These are phyloP conservation scores for Leptobrachium leishanense DNA, from an alignment of 2,113 vertebrate species.

Conservation along the genomic window DNA sequence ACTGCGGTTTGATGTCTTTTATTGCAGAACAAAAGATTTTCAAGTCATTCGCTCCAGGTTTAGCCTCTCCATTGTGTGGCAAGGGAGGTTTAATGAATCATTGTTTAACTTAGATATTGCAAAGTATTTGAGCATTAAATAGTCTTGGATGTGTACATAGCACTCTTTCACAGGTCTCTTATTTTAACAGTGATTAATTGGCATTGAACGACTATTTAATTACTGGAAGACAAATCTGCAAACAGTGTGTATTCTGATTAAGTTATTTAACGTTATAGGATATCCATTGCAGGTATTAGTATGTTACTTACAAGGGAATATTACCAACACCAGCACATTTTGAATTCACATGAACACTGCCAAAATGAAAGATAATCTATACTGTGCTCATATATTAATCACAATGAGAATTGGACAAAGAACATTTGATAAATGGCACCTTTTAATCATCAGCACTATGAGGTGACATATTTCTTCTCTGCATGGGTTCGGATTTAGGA, in stretches of 20 bases:
- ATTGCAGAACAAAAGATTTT: slow-evolving; percentile 82
- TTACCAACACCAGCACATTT: background rate
- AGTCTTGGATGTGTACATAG: slow-evolving; percentile 71
- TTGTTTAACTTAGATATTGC: slow-evolving; percentile 86
- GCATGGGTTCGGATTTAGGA: no score
- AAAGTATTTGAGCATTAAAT: slow-evolving; percentile 80
- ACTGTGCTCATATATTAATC: no score
- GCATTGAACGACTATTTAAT: slow-evolving; percentile 76
- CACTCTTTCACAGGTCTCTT: slow-evolving; percentile 68
- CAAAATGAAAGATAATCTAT: background rate
- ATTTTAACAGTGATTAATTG: slow-evolving; percentile 79
- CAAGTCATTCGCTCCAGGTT: slow-evolving; percentile 76
- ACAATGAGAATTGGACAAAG: no score
- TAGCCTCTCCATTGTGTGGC: slow-evolving; percentile 79
- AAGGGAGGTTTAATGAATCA: slow-evolving; percentile 85
- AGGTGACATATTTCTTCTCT: no score
- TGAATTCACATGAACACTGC: background rate
- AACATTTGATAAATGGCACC: no score
- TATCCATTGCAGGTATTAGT: slow-evolving; percentile 49
- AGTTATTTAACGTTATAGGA: slow-evolving; percentile 66
- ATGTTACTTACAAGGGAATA: slow-evolving; percentile 36
- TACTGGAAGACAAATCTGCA: slow-evolving; percentile 69
- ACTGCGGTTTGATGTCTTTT: slow-evolving; percentile 79
- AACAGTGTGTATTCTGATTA: slow-evolving; percentile 70
- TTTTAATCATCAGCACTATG: no score